phyloP scores from a whole-genome alignment of 2,888 invertebrate species.

The Aporophyla lueneburgensis region DNA sequence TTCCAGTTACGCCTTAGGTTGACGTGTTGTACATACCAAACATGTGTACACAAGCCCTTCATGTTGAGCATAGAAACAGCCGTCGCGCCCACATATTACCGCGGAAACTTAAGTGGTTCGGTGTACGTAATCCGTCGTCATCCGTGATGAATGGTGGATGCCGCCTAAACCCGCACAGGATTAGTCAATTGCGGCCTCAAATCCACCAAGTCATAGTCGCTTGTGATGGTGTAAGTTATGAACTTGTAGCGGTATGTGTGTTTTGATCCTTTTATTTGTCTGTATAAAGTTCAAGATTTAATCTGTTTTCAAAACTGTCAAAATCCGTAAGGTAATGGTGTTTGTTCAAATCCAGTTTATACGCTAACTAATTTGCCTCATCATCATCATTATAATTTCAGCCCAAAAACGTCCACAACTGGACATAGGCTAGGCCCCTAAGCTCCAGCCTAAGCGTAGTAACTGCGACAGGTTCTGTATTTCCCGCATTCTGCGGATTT shows the following conservation, averaged over 20 bases:
- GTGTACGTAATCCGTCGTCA: conserved; percentile 68
- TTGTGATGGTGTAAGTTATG: conserved; percentile 54
- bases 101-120: conserved; percentile 61
- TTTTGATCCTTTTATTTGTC: background rate
- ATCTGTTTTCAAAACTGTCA: no score
- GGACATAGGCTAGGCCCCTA: no score
- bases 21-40: conserved; percentile 44
- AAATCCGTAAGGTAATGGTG: background rate
- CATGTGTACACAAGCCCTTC: conserved; percentile 44
- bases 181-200: conserved; percentile 76
- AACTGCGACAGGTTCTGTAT: no score
- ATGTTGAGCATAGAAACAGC: conserved; percentile 45
- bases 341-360: background rate
- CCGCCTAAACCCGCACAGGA: conserved; percentile 68
- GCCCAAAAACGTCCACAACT: no score
- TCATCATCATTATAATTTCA: no score
- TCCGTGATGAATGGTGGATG: conserved; percentile 77
- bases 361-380: no score
- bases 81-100: conserved; percentile 54
- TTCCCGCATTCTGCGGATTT: no score
- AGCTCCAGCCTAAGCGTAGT: no score
- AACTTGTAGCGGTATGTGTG: conserved; percentile 19
- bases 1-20: conserved; percentile 40
- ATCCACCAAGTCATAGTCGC: conserved; percentile 73
- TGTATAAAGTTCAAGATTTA: background rate